Percentiles rank a stretch among this genome's conserved stretches.
These are phyloP conservation scores for Caradrina clavipalpis DNA, from an alignment of 2,888 invertebrate genomes.

Conservation along the genomic window DNA sequence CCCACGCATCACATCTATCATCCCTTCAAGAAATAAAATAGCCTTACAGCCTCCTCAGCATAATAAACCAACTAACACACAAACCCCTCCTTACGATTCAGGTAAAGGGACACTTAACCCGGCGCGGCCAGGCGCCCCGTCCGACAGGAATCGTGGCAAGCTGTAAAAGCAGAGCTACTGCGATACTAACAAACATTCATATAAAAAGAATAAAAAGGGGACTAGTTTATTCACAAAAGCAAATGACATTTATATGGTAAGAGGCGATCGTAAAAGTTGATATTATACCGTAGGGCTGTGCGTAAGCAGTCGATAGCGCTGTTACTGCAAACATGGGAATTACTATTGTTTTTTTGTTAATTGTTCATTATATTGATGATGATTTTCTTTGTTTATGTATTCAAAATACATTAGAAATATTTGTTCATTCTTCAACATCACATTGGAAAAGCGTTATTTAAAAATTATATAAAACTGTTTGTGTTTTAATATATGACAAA, in stretches of 20 bases:
- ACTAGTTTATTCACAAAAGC: constrained; percentile 69
- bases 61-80: constrained; percentile 52
- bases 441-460: background rate
- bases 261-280: constrained; percentile 68
- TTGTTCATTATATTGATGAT: no score
- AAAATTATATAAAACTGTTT: no score
- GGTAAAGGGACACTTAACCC: constrained; percentile 54
- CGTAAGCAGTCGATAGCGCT: constrained; percentile 26
- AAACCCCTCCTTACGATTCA: constrained; percentile 29
- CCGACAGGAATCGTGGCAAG: constrained; percentile 58
- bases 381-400: no score
- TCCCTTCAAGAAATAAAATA: constrained; percentile 27
- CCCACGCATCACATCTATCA: constrained; percentile 24
- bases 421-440: background rate
- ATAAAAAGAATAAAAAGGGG: constrained; percentile 68
- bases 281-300: constrained; percentile 62
- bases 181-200: constrained; percentile 66
- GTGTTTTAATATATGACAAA: background rate
- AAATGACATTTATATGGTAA: constrained; percentile 70
- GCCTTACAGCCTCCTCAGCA: constrained; percentile 21
- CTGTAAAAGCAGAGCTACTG: constrained; percentile 63
- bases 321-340: background rate
- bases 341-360: background rate
- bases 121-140: constrained; percentile 37
- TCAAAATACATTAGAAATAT: no score